phyloP scores from a whole-genome alignment of 2,113 vertebrate genomes.

The Axis porcinus region DNA sequence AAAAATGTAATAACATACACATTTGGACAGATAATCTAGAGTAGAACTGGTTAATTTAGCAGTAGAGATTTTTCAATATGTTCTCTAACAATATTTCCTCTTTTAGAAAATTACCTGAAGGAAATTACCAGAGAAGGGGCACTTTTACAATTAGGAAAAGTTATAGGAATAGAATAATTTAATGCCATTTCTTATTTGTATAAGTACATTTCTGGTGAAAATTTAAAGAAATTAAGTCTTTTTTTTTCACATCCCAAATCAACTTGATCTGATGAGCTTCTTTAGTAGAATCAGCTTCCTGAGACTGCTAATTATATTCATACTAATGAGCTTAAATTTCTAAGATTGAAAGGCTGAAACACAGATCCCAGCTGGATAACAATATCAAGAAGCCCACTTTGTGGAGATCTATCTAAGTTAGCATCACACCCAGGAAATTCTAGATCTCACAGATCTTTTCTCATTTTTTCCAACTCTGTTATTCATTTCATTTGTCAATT shows the following conservation, averaged over 20 bases:
- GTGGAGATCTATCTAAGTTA: neutral
- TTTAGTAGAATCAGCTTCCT: neutral
- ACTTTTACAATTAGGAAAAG: neutral
- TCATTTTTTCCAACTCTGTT: neutral
- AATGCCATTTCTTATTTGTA: constrained; percentile 2
- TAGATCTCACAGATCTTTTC: neutral
- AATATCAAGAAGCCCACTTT: neutral
- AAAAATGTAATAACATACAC: neutral
- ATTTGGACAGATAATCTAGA: neutral
- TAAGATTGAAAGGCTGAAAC: neutral
- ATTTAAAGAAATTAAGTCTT: neutral
- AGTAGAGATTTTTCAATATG: neutral
- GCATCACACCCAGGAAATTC: neutral
- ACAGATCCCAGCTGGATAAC: neutral
- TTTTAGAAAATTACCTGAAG: constrained; percentile 32
- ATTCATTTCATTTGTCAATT: neutral
- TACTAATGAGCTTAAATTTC: neutral
- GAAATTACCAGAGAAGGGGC: neutral
- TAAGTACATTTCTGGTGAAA: neutral
- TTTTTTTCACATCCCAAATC: neutral
- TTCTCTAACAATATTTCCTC: neutral
- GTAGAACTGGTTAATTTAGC: neutral
- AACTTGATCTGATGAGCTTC: neutral
- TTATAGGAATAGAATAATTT: constrained; percentile 5
- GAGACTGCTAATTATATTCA: neutral